Percentiles rank a stretch among this genome's conserved stretches.
These are phyloP conservation scores for Drosophila leonis DNA, from an alignment of 2,888 invertebrate species.

Conservation along the genomic window DNA sequence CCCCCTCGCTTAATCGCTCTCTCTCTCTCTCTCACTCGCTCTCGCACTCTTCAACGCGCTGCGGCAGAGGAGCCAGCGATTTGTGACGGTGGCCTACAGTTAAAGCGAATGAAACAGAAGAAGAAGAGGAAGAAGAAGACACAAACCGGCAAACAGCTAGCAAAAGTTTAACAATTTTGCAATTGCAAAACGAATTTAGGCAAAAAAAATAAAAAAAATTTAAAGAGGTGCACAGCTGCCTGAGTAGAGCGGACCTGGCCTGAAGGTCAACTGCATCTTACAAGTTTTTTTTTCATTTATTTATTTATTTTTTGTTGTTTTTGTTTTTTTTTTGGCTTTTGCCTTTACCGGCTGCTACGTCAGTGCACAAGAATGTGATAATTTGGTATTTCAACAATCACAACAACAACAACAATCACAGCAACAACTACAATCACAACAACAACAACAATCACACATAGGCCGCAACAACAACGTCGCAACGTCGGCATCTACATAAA, in stretches of 20 bases:
- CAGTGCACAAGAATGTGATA: slow-evolving; percentile 72
- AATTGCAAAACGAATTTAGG: slow-evolving; percentile 65
- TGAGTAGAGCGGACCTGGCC: slow-evolving; percentile 17
- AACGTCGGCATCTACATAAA: slow-evolving; percentile 9
- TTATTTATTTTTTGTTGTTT: too few species aligned
- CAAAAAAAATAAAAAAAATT: slow-evolving; percentile 2
- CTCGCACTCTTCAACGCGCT: neutral
- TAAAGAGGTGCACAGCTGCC: slow-evolving; percentile 15
- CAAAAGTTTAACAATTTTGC: slow-evolving; percentile 34
- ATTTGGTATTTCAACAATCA: slow-evolving; percentile 51
- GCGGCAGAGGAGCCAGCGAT: slow-evolving; percentile 17
- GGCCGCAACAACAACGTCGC: slow-evolving; percentile 14
- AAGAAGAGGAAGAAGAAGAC: neutral
- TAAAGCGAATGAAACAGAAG: neutral
- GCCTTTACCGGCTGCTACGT: slow-evolving; percentile 43
- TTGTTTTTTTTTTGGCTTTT: slow-evolving; percentile 52
- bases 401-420: slow-evolving; percentile 18
- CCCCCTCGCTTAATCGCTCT: neutral
- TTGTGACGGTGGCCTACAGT: slow-evolving; percentile 37
- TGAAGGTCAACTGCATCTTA: slow-evolving; percentile 78
- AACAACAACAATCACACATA: slow-evolving; percentile 1
- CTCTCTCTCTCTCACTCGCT: neutral
- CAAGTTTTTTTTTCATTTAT: slow-evolving; percentile 66
- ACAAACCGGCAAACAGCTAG: slow-evolving; percentile 24
- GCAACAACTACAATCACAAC: slow-evolving; percentile 1